Evolutionary conservation across 2,113 vertebrate genomes (phyloP), one percentile per base, ranked within the genome.

Genomic region (Lethenteron reissneri): DNA sequence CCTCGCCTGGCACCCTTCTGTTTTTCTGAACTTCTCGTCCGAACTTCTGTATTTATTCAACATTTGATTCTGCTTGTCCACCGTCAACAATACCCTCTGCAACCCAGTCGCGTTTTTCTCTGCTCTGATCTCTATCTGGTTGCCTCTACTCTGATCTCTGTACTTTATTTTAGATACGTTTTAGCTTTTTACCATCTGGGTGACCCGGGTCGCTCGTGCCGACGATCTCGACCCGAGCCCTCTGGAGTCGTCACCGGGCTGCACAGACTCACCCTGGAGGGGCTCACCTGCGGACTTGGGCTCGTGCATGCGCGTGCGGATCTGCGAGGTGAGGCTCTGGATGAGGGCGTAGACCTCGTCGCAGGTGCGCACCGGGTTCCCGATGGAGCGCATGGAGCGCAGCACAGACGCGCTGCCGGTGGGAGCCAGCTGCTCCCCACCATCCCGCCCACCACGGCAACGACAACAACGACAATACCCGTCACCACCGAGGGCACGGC

Each of bases 371-470:
- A 90, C 85, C 71, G 88, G 87, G 77, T 90, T 90, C 81, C 86
- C 87, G 75, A 89, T 86, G 77, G 85, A 78, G 72, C 88, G 87
- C 88, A 90, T 90, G 73, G 88, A 90, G 78, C 88, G 89, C 75
- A 85, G 82, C 76, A 89, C 72, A 74, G 88, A 89, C 73, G 84
- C 79, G 75, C 84, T 87, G 75, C 83, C 84, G 73, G 88, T 87
- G 13, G 88, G 88, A 73, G 85, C 86, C 73, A 90, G 83, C 87
- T 90, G 77, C 11, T 41, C 41, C 41, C 41, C 41, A 41, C 41
- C 41, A 41, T 41, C 41, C 41, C 41, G 41, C 41, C 41, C 41
- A 41, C 41, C 41, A 41, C 41, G 41, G 41, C 41, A 41, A 41
- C 41, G 6, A 41, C 41, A 41, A 41, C 41, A 41, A 41, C 41